Conservation (phyloP, 2,113 vertebrate genomes). For the Mastomys natalensis region DNA sequence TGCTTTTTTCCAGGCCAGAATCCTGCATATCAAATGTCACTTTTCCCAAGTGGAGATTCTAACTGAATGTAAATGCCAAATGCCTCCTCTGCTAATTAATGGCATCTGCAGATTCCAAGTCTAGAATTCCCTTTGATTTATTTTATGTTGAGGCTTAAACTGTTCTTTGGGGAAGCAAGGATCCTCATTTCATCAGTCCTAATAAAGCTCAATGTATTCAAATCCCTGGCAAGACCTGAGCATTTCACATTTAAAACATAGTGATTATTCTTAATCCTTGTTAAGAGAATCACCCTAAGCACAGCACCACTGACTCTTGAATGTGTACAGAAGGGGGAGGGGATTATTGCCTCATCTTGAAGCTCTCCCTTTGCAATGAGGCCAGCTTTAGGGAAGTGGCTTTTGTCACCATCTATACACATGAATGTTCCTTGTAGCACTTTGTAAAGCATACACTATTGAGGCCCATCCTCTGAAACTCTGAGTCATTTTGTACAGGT, state of each 20-base stretch:
- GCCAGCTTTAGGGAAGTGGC: not conserved
- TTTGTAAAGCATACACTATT: not conserved
- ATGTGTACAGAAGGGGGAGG: not conserved
- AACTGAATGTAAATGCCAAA: constrained; percentile 52
- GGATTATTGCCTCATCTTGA: not conserved
- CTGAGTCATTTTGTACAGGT: not conserved
- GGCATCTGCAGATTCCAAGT: constrained; percentile 57
- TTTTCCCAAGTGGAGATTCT: constrained; percentile 22
- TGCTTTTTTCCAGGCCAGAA: not conserved
- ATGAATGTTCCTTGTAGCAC: not conserved
- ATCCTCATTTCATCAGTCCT: constrained; percentile 66
- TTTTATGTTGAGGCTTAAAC: constrained; percentile 67
- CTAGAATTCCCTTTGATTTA: constrained; percentile 71
- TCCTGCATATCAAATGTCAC: constrained; percentile 19
- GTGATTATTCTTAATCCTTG: constrained; percentile 66
- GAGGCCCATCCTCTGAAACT: not conserved
- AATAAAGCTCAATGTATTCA: constrained; percentile 76
- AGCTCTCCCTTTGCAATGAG: not conserved
- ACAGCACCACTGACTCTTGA: not conserved
- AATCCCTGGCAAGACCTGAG: constrained; percentile 61
- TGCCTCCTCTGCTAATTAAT: constrained; percentile 68
- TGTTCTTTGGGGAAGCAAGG: constrained; percentile 62
- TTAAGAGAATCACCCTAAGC: constrained; percentile 41
- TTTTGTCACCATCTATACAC: not conserved
- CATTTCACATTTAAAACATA: constrained; percentile 62